These are phyloP conservation scores for Tachina fera DNA, from an alignment of 2,888 invertebrate genomes.

Conservation along the genomic window DNA sequence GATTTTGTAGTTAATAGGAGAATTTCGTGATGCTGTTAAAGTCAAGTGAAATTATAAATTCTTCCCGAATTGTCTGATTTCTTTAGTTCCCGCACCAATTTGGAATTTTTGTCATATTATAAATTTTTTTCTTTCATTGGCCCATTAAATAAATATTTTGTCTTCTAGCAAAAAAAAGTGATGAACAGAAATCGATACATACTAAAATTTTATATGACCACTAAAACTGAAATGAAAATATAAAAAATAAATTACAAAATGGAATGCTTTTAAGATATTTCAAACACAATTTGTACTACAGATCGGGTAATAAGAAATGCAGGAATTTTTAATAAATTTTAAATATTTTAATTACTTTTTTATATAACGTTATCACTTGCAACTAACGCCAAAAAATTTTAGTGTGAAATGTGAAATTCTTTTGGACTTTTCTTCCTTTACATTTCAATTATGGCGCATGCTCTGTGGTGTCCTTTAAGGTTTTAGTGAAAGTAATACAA, in stretches of 20 bases:
- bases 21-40: constrained; percentile 19
- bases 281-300: not conserved
- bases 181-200: constrained; percentile 70
- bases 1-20: constrained; percentile 46
- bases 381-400: constrained; percentile 70
- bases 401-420: constrained; percentile 68
- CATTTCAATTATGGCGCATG: constrained; percentile 56
- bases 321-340: not conserved
- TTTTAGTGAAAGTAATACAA: constrained; percentile 3
- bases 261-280: not conserved
- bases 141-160: constrained; percentile 59
- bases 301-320: not conserved
- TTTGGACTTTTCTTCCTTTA: constrained; percentile 55
- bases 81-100: constrained; percentile 50
- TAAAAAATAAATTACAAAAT: constrained; percentile 28
- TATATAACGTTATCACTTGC: constrained; percentile 70
- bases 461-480: constrained; percentile 36
- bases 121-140: constrained; percentile 63
- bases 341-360: constrained; percentile 58
- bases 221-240: constrained; percentile 68
- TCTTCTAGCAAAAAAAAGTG: constrained; percentile 58
- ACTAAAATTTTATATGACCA: constrained; percentile 60
- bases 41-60: constrained; percentile 38
- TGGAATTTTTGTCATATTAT: constrained; percentile 55
- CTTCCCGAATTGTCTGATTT: constrained; percentile 32